phyloP scores from a whole-genome alignment of 1,140 invertebrate species.

The Macrobrachium nipponense region DNA sequence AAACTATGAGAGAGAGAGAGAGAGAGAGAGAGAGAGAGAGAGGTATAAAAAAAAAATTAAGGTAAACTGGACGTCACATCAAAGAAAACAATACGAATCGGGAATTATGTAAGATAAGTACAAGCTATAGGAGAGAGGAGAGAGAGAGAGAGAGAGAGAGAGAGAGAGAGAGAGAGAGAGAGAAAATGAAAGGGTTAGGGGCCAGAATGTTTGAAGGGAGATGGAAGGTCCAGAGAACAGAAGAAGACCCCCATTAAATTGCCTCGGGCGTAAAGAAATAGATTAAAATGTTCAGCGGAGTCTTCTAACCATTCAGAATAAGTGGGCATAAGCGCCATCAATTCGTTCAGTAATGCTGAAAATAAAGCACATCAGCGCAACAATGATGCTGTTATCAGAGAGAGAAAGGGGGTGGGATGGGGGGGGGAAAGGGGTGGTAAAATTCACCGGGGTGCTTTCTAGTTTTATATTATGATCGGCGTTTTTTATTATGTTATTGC shows the following conservation, averaged over 20 bases:
- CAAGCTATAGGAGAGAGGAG: neutral
- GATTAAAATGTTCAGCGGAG: no score
- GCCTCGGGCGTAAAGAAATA: no score
- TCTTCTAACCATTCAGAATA: no score
- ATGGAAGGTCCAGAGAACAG: neutral
- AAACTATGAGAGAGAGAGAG: neutral
- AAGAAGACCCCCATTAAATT: no score
- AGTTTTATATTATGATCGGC: constrained; percentile 44
- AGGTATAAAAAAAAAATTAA: neutral
- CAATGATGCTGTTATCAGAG: no score
- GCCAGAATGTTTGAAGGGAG: neutral
- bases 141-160: neutral
- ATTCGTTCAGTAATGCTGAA: no score
- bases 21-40: neutral
- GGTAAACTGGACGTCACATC: neutral
- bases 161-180: neutral
- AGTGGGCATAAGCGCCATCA: no score
- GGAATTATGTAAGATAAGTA: neutral
- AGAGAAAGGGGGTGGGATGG: neutral
- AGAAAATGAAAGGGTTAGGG: constrained; percentile 10
- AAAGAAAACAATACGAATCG: neutral
- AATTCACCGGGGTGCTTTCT: neutral
- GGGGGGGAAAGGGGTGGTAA: neutral
- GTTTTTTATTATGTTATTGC: constrained; percentile 50
- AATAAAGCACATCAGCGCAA: no score